phyloP scores from a whole-genome alignment of 2,113 vertebrate species.

The Salvelinus alpinus region DNA sequence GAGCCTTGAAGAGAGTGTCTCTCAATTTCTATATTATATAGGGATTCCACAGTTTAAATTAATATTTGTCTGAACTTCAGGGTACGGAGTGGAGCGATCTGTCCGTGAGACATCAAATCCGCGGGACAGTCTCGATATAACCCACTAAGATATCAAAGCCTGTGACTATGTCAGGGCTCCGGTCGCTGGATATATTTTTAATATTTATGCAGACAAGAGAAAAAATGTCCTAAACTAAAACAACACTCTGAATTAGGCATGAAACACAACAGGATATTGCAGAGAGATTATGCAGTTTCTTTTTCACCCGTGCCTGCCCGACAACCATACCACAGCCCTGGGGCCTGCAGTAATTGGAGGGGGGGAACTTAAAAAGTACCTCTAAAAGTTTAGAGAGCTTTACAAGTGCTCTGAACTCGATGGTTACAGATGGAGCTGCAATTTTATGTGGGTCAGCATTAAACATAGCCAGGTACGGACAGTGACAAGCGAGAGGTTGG shows the following conservation, averaged over 20 bases:
- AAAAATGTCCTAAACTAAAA: constrained; percentile 94
- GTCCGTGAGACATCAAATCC: constrained; percentile 84
- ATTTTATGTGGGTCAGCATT: constrained; percentile 30
- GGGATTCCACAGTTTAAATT: constrained; percentile 32
- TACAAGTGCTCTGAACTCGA: constrained; percentile 42
- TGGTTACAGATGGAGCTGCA: constrained; percentile 36
- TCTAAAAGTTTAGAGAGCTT: constrained; percentile 42
- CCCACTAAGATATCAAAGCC: constrained; percentile 82
- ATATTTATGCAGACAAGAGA: constrained; percentile 88
- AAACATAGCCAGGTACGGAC: constrained; percentile 60
- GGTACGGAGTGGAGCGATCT: constrained; percentile 74
- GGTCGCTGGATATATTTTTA: constrained; percentile 89
- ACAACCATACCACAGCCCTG: constrained; percentile 59
- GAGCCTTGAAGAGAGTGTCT: constrained; percentile 5
- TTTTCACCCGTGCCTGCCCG: constrained; percentile 70
- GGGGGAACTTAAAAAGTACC: constrained; percentile 40
- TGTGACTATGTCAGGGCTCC: constrained; percentile 80
- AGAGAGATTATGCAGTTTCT: constrained; percentile 93
- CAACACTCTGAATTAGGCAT: constrained; percentile 85
- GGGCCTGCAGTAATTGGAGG: constrained; percentile 64
- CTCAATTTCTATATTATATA: constrained; percentile 4
- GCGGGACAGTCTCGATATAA: constrained; percentile 76
- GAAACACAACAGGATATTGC: constrained; percentile 99
- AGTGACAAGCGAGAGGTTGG: constrained; percentile 53
- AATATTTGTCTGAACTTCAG: constrained; percentile 60